Conservation (phyloP, 2,888 invertebrate genomes). For the Tridacna crocea region DNA sequence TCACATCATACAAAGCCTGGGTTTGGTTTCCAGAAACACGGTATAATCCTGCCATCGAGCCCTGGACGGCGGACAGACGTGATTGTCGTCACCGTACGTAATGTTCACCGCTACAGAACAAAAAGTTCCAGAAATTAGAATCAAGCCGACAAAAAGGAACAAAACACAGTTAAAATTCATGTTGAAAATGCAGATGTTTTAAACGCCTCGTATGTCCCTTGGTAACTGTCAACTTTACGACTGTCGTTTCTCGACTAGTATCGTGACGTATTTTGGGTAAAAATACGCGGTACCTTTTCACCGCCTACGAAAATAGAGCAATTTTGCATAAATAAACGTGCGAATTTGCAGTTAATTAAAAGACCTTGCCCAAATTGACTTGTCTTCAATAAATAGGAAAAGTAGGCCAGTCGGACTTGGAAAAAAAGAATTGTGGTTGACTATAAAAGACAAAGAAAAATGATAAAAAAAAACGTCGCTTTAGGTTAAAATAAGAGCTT, state of each 20-base stretch:
- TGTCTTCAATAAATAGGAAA: no score
- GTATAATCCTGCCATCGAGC: slow-evolving; percentile 65
- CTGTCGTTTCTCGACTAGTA: background rate
- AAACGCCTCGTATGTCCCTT: background rate
- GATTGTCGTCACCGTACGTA: slow-evolving; percentile 48
- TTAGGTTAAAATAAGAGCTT: background rate
- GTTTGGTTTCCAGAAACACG: slow-evolving; percentile 58
- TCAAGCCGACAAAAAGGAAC: background rate
- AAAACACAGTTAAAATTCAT: slow-evolving; percentile 5
- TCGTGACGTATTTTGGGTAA: no score
- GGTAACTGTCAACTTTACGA: background rate
- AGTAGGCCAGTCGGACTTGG: no score
- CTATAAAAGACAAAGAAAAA: background rate
- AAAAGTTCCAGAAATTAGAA: slow-evolving; percentile 19
- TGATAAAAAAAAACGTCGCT: no score
- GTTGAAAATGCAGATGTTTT: background rate
- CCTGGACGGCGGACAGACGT: slow-evolving; percentile 55
- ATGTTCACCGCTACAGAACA: slow-evolving; percentile 58
- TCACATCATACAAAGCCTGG: slow-evolving; percentile 62
- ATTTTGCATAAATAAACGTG: no score
- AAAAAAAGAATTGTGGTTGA: no score
- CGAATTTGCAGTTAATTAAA: no score
- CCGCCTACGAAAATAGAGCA: no score
- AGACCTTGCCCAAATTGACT: no score
- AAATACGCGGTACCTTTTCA: no score